Conservation (phyloP, 2,888 invertebrate species). For the Eulithis testata region DNA sequence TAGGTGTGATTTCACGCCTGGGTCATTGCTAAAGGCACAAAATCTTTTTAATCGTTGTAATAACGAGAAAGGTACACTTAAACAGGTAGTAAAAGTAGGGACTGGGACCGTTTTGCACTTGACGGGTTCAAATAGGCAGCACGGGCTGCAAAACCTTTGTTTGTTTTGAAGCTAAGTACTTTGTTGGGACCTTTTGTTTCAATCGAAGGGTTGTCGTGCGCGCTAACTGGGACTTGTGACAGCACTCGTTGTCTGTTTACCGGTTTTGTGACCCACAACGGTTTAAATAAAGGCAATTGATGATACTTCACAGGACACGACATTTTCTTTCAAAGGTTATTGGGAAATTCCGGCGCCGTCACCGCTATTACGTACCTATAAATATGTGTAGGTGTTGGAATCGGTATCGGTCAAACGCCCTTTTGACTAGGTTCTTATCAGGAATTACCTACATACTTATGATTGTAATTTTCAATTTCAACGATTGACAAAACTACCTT, state of each 20-base stretch:
- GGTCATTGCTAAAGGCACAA: neutral
- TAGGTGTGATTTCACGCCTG: neutral
- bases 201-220: constrained; percentile 24
- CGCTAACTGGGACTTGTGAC: constrained; percentile 28
- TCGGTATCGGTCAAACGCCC: too few species aligned
- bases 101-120: constrained; percentile 33
- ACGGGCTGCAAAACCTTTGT: constrained; percentile 33
- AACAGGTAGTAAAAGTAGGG: constrained; percentile 28
- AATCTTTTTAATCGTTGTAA: constrained; percentile 26
- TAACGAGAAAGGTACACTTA: constrained; percentile 25
- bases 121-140: constrained; percentile 29
- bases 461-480: too few species aligned
- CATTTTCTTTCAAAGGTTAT: neutral
- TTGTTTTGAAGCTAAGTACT: constrained; percentile 36
- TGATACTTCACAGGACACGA: too few species aligned
- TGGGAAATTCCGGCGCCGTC: too few species aligned
- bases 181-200: constrained; percentile 31
- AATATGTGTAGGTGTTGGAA: too few species aligned
- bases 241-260: constrained; percentile 31
- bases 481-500: too few species aligned
- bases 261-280: neutral
- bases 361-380: too few species aligned
- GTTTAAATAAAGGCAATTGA: too few species aligned
- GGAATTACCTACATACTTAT: too few species aligned
- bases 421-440: too few species aligned